Base-by-base conservation (phyloP, 2,113 vertebrate genomes). In the Apus apus region DNA sequence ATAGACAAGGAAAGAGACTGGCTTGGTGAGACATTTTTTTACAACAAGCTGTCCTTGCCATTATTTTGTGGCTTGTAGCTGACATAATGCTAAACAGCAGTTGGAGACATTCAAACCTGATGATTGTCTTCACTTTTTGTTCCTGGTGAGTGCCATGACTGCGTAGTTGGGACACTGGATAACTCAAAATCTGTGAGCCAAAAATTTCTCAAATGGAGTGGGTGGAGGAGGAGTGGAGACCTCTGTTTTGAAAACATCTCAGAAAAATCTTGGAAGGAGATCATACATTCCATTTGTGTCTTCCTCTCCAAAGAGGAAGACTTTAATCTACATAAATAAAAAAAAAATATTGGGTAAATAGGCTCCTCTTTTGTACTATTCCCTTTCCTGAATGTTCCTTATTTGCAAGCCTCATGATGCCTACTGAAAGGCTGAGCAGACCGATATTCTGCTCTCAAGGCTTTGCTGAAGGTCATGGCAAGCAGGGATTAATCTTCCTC, bases 261-360 rank as follows among this genome's bases (percentile, higher is more conserved):
- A 29, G 2, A 58, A 89, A 53, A 91, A 81, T 93, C 85, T 95
- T 97, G 97, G 96, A 95, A 90, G 51, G 87, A 95, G 93, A 96
- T 97, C 94, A 97, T 57, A 97, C 86, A 34, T 8, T 53, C 45
- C 38, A 6, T 66, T 78, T 89, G 77, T 88, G 83, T 43, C 89
- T 96, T 94, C 94, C 89, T 94, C 82, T 87, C 85, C 70, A 71
- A 74, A 96, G 70, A 95, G 95, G 96, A 96, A 96, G 87, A 71
- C 93, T 95, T 96, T 97, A 94, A 96, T 97, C 95, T 85, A 78
- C 79, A 84, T 82, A 66, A 90, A 93, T 81, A 62, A 54, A 93
- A 97, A 97, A 56, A 81, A 80, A 75, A 81, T 93, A 88, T 74
- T 91, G 54, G 76, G 91, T 86, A 91, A 94, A 87, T 77, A 89